Evolutionary conservation across 2,888 invertebrate genomes (phyloP).

Genomic region (Gonocerus acuteangulatus): DNA sequence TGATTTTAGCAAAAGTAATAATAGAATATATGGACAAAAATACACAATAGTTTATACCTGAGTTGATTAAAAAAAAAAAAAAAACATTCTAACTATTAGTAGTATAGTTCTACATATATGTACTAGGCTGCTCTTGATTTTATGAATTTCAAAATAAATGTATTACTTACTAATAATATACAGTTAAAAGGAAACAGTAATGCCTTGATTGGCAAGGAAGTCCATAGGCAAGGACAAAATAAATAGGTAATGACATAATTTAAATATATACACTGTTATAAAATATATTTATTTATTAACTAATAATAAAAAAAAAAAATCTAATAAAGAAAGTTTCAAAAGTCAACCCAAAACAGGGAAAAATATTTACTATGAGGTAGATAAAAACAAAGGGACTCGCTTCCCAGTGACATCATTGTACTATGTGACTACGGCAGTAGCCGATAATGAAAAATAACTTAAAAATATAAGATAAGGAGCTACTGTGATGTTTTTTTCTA

Average conservation of each 20-base stretch:
- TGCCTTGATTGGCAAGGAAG: not conserved
- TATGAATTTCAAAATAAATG: constrained; percentile 2
- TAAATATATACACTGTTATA: constrained; percentile 20
- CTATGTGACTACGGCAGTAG: constrained; percentile 10
- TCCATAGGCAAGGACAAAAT: constrained; percentile 8
- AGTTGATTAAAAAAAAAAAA: constrained; percentile 8
- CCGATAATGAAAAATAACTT: constrained; percentile 2
- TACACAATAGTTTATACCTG: constrained; percentile 22
- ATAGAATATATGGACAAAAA: constrained; percentile 22
- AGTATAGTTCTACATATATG: too few species aligned
- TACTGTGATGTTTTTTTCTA: constrained; percentile 18
- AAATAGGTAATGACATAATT: constrained; percentile 9
- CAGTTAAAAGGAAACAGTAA: constrained; percentile 7
- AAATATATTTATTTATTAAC: not conserved
- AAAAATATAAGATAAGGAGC: constrained; percentile 6
- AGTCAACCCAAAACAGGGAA: constrained; percentile 17
- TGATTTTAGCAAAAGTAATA: constrained; percentile 7
- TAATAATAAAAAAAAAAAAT: constrained; percentile 7
- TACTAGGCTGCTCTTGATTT: not conserved
- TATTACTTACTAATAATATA: constrained; percentile 7
- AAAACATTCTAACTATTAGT: not conserved
- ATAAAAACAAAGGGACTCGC: not conserved
- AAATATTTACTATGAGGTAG: constrained; percentile 25
- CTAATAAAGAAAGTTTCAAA: constrained; percentile 6
- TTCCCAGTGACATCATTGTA: constrained; percentile 16